phyloP scores from a whole-genome alignment of 2,888 invertebrate species.

The Orthosia gracilis region DNA sequence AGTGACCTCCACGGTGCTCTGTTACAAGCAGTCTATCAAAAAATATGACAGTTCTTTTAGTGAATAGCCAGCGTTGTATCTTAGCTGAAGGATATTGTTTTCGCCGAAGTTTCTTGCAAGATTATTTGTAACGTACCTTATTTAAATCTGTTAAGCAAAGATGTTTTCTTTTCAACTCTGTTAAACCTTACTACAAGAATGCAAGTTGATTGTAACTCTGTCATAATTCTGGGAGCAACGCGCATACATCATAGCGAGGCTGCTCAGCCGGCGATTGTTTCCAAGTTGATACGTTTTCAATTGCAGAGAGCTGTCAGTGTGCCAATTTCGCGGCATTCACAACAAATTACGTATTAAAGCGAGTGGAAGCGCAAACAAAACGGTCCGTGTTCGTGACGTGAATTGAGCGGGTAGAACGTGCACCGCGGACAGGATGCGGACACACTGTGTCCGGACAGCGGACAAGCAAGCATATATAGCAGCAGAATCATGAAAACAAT shows the following conservation, averaged over 20 bases:
- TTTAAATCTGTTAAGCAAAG: not conserved
- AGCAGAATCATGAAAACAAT: constrained; percentile 8
- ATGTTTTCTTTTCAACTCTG: not conserved
- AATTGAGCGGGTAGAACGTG: constrained; percentile 81
- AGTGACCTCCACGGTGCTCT: constrained; percentile 79
- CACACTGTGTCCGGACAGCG: constrained; percentile 55
- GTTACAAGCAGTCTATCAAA: constrained; percentile 80
- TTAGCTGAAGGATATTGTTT: constrained; percentile 48
- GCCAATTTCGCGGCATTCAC: constrained; percentile 90
- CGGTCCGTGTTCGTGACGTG: constrained; percentile 89
- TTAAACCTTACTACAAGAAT: not conserved
- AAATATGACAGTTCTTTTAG: constrained; percentile 75
- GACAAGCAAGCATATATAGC: constrained; percentile 28
- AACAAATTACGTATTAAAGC: constrained; percentile 91
- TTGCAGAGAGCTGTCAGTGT: constrained; percentile 86
- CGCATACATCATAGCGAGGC: constrained; percentile 29
- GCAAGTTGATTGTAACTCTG: too few species aligned
- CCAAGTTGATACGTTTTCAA: constrained; percentile 85
- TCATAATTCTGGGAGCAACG: constrained; percentile 8
- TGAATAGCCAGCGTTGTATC: constrained; percentile 59
- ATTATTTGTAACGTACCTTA: constrained; percentile 16
- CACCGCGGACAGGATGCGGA: constrained; percentile 61
- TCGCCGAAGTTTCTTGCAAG: constrained; percentile 35
- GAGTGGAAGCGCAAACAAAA: constrained; percentile 90
- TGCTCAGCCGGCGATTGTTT: constrained; percentile 73